Evolutionary conservation across 1,140 invertebrate genomes (phyloP), one percentile per base, ranked within the genome.

Genomic region (Nephila pilipes): DNA sequence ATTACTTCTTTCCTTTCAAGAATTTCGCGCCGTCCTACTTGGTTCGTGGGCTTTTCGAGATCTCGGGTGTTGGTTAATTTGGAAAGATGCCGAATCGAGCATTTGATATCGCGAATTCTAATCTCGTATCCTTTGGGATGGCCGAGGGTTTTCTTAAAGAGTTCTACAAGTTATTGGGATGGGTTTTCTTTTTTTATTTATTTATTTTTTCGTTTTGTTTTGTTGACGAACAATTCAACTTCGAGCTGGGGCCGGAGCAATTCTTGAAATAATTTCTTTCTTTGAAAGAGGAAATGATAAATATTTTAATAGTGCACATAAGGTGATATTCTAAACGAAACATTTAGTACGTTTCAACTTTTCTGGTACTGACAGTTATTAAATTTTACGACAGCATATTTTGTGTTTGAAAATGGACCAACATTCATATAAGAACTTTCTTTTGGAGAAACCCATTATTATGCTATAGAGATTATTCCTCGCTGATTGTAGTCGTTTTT

Each of bases 41-140:
- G 85, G 18, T 22, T n/a, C 29, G 83, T 60, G 83, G 55, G 54
- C 83, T 85, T 22, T 58, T 32, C 55, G 25, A 60, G 38, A 85
- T 25, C 25, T 60, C 29, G 83, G 83, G 83, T 85, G 83, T 85
- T 85, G 83, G 55, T 85, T 58, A 57, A 85, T 58, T 55, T 85
- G 54, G 57, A 32, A 55, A 57, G 54, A 22, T 58, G 54, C 55
- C 55, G 55, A 85, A 32, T 85, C 55, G n/a, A 55, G 25, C 29
- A 57, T 85, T 58, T 57, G 83, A 85, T 85, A 85, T 85, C 83
- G n/a, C 54, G 25, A 58, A 85, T 57, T 85, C 83, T 85, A 29
- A 85, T 85, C 83, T 85, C 54, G 83, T 65, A 12, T 25, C 32
- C 20, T 75, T 75, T 5, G 69, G 69, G 69, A 75, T 75, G 18